These are phyloP conservation scores for Seira musarum DNA, from an alignment of 2,888 invertebrate species.

Conservation along the genomic window DNA sequence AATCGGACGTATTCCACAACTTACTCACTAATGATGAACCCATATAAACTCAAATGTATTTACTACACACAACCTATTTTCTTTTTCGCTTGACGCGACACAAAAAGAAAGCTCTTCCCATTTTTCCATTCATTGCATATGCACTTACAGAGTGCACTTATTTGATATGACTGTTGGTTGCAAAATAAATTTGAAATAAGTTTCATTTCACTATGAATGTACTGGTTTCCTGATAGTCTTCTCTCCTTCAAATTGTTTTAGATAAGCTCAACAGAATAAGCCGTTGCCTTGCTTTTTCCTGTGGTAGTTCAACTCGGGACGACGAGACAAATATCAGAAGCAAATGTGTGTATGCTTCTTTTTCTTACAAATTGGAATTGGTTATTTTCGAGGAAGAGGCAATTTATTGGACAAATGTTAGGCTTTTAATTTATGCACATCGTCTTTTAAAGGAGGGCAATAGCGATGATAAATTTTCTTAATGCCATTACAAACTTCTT, in stretches of 20 bases:
- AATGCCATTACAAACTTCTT: no score
- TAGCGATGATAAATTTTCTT: constrained; percentile 9
- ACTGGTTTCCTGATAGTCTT: no score
- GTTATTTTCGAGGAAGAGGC: not conserved
- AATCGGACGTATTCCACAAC: not conserved
- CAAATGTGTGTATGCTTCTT: not conserved
- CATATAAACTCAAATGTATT: constrained; percentile 48
- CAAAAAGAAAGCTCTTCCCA: not conserved
- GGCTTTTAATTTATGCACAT: constrained; percentile 47
- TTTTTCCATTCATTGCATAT: no score
- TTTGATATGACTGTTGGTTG: no score
- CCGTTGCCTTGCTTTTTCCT: no score
- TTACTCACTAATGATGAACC: constrained; percentile 54
- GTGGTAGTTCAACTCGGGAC: no score
- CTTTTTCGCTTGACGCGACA: constrained; percentile 40
- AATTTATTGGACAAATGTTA: constrained; percentile 21
- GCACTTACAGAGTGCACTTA: no score
- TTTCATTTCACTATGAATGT: no score
- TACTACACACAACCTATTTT: constrained; percentile 41
- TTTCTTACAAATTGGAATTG: no score
- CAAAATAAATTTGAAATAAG: no score
- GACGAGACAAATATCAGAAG: not conserved
- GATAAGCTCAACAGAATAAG: no score
- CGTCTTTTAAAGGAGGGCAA: constrained; percentile 44
- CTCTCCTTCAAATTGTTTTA: no score